Evolutionary conservation across 2,888 invertebrate species (phyloP).

Genomic region (Formica aserva): DNA sequence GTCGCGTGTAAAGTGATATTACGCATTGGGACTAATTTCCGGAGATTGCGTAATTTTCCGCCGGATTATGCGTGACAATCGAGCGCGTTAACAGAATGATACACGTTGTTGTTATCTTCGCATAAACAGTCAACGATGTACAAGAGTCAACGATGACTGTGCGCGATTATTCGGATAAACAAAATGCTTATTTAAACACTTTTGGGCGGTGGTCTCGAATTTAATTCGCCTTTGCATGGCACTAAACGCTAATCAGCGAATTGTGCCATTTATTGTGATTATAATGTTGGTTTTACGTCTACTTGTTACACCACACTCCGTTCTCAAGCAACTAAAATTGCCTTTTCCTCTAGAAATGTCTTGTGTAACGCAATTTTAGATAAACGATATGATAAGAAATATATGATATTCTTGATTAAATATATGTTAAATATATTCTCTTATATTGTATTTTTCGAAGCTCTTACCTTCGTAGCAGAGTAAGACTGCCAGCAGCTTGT

Average conservation of each 20-base stretch:
- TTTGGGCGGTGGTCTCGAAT: neutral
- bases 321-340: neutral
- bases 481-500: conserved; percentile 61
- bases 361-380: neutral
- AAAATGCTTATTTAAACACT: conserved; percentile 3
- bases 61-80: conserved; percentile 51
- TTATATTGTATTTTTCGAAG: too few species aligned
- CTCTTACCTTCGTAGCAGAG: conserved; percentile 67
- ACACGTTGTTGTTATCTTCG: conserved; percentile 35
- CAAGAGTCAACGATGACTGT: neutral
- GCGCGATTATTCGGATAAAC: neutral
- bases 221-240: neutral
- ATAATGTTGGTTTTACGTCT: neutral
- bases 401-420: neutral
- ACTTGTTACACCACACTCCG: neutral
- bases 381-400: neutral
- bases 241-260: conserved; percentile 33
- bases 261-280: neutral
- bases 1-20: conserved; percentile 62
- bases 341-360: neutral
- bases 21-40: conserved; percentile 58
- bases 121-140: conserved; percentile 16
- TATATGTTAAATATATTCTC: neutral
- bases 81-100: conserved; percentile 48
- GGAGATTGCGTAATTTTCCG: conserved; percentile 67